Evolutionary conservation across 2,113 vertebrate species (phyloP).

Genomic region (Gopherus evgoodei): DNA sequence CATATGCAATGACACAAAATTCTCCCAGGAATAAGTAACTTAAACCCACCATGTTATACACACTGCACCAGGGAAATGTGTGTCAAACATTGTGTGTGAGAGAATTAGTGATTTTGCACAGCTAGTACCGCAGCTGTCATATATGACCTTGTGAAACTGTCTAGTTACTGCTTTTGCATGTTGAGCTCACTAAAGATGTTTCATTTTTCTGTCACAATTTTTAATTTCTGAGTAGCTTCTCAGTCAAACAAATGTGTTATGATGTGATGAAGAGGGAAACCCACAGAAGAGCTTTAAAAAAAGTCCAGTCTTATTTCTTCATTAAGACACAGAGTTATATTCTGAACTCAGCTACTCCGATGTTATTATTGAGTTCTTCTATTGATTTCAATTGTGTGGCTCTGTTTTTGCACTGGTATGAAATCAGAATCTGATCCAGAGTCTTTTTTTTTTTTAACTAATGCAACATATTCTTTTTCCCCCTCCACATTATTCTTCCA

Average conservation of each 20-base stretch:
- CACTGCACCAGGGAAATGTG: background rate
- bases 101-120: background rate
- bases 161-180: background rate
- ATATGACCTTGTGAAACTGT: background rate
- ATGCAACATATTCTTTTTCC: background rate
- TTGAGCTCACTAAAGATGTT: background rate
- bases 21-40: too few relatives aligned
- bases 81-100: fast-evolving
- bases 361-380: background rate
- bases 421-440: background rate
- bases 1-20: too few relatives aligned
- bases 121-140: background rate
- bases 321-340: background rate
- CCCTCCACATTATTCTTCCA: background rate
- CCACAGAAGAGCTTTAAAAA: background rate
- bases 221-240: background rate
- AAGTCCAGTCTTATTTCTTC: background rate
- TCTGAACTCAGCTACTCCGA: background rate
- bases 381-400: background rate
- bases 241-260: background rate
- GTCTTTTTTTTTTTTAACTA: background rate
- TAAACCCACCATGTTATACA: background rate
- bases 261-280: background rate
- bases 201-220: background rate
- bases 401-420: background rate